Base-by-base conservation (phyloP, 2,113 vertebrate genomes). In the Verasper variegatus region DNA sequence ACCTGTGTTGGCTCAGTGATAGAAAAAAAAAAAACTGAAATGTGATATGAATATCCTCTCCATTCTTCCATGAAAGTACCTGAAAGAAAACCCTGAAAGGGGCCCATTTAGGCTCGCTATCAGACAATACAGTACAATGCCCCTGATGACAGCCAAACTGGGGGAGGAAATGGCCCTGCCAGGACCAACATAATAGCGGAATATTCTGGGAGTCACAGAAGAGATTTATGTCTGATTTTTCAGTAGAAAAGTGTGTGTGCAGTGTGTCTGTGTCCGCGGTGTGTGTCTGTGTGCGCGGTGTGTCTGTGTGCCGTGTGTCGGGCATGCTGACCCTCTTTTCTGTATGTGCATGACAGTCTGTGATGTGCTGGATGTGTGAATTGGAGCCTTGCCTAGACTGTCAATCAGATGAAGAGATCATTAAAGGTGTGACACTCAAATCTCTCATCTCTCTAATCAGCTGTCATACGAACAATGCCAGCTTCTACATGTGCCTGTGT, bases 1-100 rank as follows among this genome's bases (percentile, higher is more conserved):
- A 86, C 72, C 80, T 74, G 76, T 85, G 85, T 91, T 84, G 81
- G 57, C 84, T 85, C 81, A 69, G 66, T 23, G n/a, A 81, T 52
- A 11, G 20, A 20, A 52, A 65, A 84, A 88, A 84, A n/a, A 24
- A 92, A 90, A 86, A 65, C 58, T 84, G 92, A 93, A 94, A 93
- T 83, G 77, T 86, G 90, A 94, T 93, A 89, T 89, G 86, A 88
- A 93, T 91, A 91, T 93, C 91, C 88, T 87, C 81, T 84, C 76
- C 82, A 87, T 91, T 88, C 85, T 88, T 84, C 84, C 87, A 84
- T 91, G 84, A 90, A 86, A 82, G 78, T 78, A 89, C 85, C 88
- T 87, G 89, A 60, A 60, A 60, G 27, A 55, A 57, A 24, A 57
- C 55, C 21, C 68, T 79, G 81, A 89, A 89, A 88, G 81, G 81